Percentiles rank a stretch among this genome's conserved stretches.
Conservation (phyloP, 2,888 invertebrate species). For the Melitaea athalia region DNA sequence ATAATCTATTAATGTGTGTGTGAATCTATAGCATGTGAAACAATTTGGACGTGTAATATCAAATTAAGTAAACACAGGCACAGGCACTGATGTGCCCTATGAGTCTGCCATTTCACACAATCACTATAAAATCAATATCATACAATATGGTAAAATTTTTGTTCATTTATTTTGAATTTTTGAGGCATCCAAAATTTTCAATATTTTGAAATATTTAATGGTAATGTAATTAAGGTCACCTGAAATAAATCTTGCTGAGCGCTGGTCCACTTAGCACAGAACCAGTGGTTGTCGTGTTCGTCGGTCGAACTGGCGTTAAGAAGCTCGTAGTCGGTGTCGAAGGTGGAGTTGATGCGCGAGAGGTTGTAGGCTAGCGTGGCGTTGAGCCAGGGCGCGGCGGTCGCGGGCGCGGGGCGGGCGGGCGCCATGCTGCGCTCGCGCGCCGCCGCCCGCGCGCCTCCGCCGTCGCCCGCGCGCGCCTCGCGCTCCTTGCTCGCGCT, state of each 20-base stretch:
- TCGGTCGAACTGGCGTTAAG: slow-evolving; percentile 75
- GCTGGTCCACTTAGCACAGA: slow-evolving; percentile 90
- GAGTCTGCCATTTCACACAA: too few species aligned
- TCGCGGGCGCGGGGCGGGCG: slow-evolving; percentile 68
- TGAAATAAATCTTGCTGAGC: slow-evolving; percentile 92
- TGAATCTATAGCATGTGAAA: too few species aligned
- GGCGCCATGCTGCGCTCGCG: slow-evolving; percentile 73
- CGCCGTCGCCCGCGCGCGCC: slow-evolving; percentile 54
- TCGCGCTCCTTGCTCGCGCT: slow-evolving; percentile 48
- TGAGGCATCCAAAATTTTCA: too few species aligned
- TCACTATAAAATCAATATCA: too few species aligned
- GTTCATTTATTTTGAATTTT: too few species aligned
- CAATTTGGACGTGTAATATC: too few species aligned
- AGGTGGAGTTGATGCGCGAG: slow-evolving; percentile 78
- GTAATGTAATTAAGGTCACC: slow-evolving; percentile 45
- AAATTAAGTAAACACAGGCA: too few species aligned
- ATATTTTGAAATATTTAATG: not conserved
- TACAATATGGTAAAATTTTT: too few species aligned
- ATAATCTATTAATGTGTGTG: too few species aligned
- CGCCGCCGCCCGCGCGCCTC: slow-evolving; percentile 61
- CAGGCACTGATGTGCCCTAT: too few species aligned
- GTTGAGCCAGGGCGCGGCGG: slow-evolving; percentile 79
- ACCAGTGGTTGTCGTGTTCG: slow-evolving; percentile 75
- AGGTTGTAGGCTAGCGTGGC: slow-evolving; percentile 80
- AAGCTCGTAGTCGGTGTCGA: slow-evolving; percentile 78